These are phyloP conservation scores for Drosophila pectinifera DNA, from an alignment of 1,140 invertebrate genomes.

Conservation along the genomic window DNA sequence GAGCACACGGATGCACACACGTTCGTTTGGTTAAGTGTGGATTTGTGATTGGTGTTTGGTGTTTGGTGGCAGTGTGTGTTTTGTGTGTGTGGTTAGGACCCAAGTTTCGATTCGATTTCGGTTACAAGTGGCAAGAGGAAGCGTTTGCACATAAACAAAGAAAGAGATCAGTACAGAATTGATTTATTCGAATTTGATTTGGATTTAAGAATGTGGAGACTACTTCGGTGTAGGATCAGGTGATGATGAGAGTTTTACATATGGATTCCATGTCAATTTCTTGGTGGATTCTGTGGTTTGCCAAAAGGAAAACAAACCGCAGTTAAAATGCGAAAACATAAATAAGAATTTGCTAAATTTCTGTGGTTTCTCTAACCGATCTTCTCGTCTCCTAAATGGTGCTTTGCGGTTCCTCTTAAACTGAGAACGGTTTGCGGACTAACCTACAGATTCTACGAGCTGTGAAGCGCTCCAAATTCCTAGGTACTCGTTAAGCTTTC, in stretches of 20 bases:
- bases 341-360: slow-evolving; percentile 23
- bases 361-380: slow-evolving; percentile 25
- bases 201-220: slow-evolving; percentile 15
- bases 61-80: slow-evolving; percentile 46
- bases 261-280: slow-evolving; percentile 43
- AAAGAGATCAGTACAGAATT: slow-evolving; percentile 67
- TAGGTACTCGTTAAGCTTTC: background rate
- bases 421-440: slow-evolving; percentile 22
- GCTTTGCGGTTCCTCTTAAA: slow-evolving; percentile 34
- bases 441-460: slow-evolving; percentile 22
- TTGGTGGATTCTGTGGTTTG: slow-evolving; percentile 16
- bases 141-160: slow-evolving; percentile 71
- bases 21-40: slow-evolving; percentile 38
- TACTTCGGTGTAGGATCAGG: slow-evolving; percentile 23
- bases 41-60: slow-evolving; percentile 53
- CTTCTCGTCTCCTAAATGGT: slow-evolving; percentile 23
- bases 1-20: slow-evolving; percentile 29
- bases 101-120: slow-evolving; percentile 60
- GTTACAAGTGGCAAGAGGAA: slow-evolving; percentile 59
- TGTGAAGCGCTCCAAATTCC: slow-evolving; percentile 34
- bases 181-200: slow-evolving; percentile 38
- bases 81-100: slow-evolving; percentile 60
- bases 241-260: slow-evolving; percentile 31
- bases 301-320: slow-evolving; percentile 27
- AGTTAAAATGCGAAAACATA: slow-evolving; percentile 29